phyloP scores from a whole-genome alignment of 2,888 invertebrate species.

The Dryadula phaetusa region DNA sequence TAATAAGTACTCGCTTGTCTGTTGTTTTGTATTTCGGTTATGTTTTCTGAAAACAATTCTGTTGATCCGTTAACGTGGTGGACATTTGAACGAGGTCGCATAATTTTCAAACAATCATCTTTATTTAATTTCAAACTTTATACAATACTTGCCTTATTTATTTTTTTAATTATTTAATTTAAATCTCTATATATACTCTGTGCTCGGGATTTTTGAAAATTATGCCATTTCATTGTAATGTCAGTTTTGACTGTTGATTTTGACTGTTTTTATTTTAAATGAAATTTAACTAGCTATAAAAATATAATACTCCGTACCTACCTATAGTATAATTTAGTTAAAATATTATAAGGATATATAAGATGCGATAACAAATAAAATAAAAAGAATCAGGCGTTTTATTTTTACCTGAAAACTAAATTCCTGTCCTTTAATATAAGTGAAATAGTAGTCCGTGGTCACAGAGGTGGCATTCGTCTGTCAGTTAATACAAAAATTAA shows the following conservation, averaged over 20 bases:
- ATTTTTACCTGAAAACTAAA: conserved; percentile 51
- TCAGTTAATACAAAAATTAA: no score
- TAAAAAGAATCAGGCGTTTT: conserved; percentile 60
- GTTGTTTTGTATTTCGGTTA: conserved; percentile 52
- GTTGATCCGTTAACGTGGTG: conserved; percentile 43
- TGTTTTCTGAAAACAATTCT: conserved; percentile 51
- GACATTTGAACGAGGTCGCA: conserved; percentile 37
- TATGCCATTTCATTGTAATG: conserved; percentile 32
- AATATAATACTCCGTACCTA: conserved; percentile 74
- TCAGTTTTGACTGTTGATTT: conserved; percentile 43
- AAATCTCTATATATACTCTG: conserved; percentile 21
- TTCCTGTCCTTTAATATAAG: background rate
- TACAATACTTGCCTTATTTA: background rate
- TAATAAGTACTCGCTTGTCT: conserved; percentile 59
- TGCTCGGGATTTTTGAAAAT: conserved; percentile 23
- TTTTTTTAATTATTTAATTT: conserved; percentile 7
- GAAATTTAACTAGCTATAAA: conserved; percentile 50
- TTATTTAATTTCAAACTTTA: conserved; percentile 9
- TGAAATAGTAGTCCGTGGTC: no score
- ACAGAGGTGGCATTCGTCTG: no score
- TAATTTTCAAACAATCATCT: conserved; percentile 30
- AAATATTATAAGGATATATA: conserved; percentile 65
- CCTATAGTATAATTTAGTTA: conserved; percentile 64
- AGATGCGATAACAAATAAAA: conserved; percentile 66
- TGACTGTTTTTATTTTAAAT: conserved; percentile 48